These are phyloP conservation scores for Proales similis DNA, from an alignment of 1,140 invertebrate species.

Conservation along the genomic window DNA sequence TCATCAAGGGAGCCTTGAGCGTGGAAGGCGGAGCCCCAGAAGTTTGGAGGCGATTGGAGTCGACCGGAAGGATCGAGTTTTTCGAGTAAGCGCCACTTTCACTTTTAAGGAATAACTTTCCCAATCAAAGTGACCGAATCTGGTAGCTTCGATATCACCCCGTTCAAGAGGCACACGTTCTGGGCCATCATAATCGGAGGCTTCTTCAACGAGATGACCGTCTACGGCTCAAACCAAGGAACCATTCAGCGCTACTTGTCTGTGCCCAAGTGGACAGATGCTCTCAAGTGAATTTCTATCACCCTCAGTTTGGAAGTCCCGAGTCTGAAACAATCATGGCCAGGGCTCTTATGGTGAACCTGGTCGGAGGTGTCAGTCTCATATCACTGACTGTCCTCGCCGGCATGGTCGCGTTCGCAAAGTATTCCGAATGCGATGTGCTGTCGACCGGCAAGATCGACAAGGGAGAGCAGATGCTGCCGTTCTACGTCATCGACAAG, in stretches of 20 bases:
- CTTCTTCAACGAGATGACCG: constrained; percentile 78
- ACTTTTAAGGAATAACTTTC: too few relatives aligned
- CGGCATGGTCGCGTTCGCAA: constrained; percentile 36
- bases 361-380: not conserved
- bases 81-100: not conserved
- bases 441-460: not conserved
- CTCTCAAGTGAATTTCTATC: constrained; percentile 43
- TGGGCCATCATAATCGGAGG: constrained; percentile 80
- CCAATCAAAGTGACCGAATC: too few relatives aligned
- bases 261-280: constrained; percentile 62
- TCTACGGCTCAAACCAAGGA: constrained; percentile 85
- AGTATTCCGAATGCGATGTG: constrained; percentile 38
- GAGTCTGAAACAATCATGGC: not conserved
- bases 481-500: constrained; percentile 73
- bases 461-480: constrained; percentile 58
- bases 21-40: too few relatives aligned
- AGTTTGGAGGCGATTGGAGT: too few relatives aligned
- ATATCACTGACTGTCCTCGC: not conserved
- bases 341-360: too few relatives aligned
- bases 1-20: too few relatives aligned
- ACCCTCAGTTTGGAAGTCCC: not conserved
- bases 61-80: constrained; percentile 44
- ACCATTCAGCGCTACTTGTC: constrained; percentile 84
- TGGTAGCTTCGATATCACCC: constrained; percentile 59
- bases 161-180: constrained; percentile 69